These are phyloP conservation scores for Polyploca ridens DNA, from an alignment of 2,888 invertebrate genomes.

Conservation along the genomic window DNA sequence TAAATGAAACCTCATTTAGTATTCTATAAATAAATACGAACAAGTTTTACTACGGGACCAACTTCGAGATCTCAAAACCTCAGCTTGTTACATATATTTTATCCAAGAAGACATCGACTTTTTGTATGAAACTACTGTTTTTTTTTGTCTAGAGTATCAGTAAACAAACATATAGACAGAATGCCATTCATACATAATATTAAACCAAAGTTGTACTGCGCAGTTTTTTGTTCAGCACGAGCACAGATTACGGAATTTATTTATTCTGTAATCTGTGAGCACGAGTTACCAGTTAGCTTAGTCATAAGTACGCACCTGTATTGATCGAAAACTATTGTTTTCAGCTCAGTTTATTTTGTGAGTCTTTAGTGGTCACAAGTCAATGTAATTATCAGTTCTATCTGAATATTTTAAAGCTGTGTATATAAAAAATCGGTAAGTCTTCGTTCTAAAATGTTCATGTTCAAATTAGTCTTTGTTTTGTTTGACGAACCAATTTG, in stretches of 20 bases:
- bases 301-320: slow-evolving; percentile 1
- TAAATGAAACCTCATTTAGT: too few relatives aligned
- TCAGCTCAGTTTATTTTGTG: background rate
- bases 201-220: background rate
- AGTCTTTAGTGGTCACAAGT: background rate
- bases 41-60: too few relatives aligned
- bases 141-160: too few relatives aligned
- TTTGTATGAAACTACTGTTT: too few relatives aligned
- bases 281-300: background rate
- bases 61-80: too few relatives aligned
- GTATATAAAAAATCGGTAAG: background rate
- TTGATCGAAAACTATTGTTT: background rate
- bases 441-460: background rate
- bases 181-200: background rate
- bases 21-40: too few relatives aligned
- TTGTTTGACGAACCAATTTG: background rate
- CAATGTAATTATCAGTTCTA: background rate
- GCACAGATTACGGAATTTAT: too few relatives aligned
- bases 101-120: too few relatives aligned
- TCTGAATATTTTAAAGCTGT: background rate
- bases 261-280: too few relatives aligned
- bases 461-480: background rate
- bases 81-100: too few relatives aligned
- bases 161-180: too few relatives aligned
- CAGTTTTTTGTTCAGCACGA: background rate